Evolutionary conservation across 2,888 invertebrate species (phyloP).

Genomic region (Spatulosminthurus flaviceps): DNA sequence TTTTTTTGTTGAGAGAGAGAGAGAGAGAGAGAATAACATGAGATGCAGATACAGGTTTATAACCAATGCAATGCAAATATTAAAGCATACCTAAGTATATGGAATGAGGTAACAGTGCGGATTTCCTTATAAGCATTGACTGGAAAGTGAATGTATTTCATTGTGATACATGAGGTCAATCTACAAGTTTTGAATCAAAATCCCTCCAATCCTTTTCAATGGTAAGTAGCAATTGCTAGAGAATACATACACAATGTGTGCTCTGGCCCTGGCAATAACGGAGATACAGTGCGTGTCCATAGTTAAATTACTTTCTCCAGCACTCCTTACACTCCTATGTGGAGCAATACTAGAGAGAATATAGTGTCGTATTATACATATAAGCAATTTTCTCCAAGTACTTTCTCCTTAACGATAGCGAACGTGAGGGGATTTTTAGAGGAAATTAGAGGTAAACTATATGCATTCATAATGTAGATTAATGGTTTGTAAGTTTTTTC

Average conservation of each 20-base stretch:
- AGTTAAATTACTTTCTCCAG: too few species aligned
- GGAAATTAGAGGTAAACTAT: too few species aligned
- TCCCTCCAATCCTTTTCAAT: background rate
- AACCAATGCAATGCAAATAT: too few species aligned
- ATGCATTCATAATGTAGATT: too few species aligned
- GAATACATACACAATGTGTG: background rate
- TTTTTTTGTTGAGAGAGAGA: background rate
- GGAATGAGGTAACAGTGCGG: background rate
- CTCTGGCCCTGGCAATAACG: background rate
- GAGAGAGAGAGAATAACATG: background rate
- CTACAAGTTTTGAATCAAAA: background rate
- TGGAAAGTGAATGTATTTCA: constrained; percentile 30
- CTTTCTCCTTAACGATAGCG: too few species aligned
- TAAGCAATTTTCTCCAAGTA: too few species aligned
- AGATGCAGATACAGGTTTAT: background rate
- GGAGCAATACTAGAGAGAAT: too few species aligned
- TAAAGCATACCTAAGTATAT: background rate
- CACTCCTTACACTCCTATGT: too few species aligned
- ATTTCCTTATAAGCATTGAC: constrained; percentile 15
- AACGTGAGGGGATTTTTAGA: too few species aligned
- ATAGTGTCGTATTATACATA: too few species aligned
- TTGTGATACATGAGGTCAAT: constrained; percentile 31
- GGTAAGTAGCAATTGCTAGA: background rate
- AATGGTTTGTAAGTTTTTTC: too few species aligned
- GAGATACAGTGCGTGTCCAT: too few species aligned